Evolutionary conservation across 2,797 vertebrate genomes (phyloP).

Genomic region (Chelon labrosus): DNA sequence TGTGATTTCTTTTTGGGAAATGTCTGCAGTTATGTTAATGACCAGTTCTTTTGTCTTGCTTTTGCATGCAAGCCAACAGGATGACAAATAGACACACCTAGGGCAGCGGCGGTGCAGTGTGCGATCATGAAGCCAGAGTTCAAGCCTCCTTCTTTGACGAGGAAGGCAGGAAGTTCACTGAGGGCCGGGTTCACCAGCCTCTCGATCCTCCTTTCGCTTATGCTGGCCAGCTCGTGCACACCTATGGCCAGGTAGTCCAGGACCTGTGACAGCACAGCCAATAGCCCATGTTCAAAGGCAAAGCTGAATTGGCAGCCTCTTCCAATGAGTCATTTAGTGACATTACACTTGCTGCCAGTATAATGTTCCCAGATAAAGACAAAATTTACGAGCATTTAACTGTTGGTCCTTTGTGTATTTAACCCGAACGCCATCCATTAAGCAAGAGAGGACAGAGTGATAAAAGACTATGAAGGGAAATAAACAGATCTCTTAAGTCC

Average conservation of each 20-base stretch:
- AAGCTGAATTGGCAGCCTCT: too few species aligned
- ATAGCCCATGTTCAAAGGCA: too few species aligned
- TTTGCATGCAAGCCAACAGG: too few species aligned
- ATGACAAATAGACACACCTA: slow-evolving; percentile 26
- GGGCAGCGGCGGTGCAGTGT: slow-evolving; percentile 53
- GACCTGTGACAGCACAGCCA: slow-evolving; percentile 24
- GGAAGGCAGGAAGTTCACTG: slow-evolving; percentile 55
- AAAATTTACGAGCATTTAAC: neutral
- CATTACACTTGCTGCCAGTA: neutral
- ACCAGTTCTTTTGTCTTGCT: too few species aligned
- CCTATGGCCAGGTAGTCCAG: slow-evolving; percentile 57
- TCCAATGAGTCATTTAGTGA: too few species aligned
- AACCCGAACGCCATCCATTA: neutral
- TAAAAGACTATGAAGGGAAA: too few species aligned
- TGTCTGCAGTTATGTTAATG: too few species aligned
- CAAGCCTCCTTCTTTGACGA: slow-evolving; percentile 46
- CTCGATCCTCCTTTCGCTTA: slow-evolving; percentile 47
- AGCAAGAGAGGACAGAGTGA: neutral
- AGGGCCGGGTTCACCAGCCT: slow-evolving; percentile 56
- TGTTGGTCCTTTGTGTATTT: neutral
- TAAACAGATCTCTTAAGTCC: neutral
- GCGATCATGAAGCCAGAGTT: slow-evolving; percentile 65
- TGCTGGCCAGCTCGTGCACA: slow-evolving; percentile 41
- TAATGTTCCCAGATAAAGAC: neutral
- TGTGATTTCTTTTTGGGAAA: too few species aligned